Base-by-base conservation (phyloP, 2,113 vertebrate species). In the Mus musculus region DNA sequence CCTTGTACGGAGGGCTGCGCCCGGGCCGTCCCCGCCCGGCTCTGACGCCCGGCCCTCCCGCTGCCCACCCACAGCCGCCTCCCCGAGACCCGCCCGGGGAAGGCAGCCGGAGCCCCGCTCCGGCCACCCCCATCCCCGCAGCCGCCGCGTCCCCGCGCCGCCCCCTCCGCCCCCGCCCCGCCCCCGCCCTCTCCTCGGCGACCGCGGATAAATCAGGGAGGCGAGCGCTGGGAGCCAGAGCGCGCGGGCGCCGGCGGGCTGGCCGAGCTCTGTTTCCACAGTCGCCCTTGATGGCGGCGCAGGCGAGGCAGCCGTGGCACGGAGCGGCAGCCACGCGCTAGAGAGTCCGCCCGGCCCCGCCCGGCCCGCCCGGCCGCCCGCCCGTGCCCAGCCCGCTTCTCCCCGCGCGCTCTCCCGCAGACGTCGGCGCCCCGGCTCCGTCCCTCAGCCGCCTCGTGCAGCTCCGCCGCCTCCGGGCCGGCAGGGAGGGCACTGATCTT, bases 261-360 rank as follows among this genome's bases (percentile, higher is more conserved):
- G 97, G 97, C 97, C 92, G 96, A 96, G 98, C 98, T 99, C 99
- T 98, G 98, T 98, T 98, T 96, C 96, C 97, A 97, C 98, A 98
- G 98, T 99, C 98, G 98, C 98, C 95, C 98, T 97, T 98, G 99
- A 99, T 99, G 99, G 99, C 98, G 98, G 98, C 97, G 98, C 98
- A 99, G 99, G 98, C 96, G 98, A 98, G 98, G 98, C 97, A 98
- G 98, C 97, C 81, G 98, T 98, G 98, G 98, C 98, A 94, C 98
- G 16, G 98, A 98, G 97, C 98, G 96, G 97, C 90, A 73, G 2
- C 39, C 78, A 96, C 86, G 95, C 95, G 96, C 80, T 94, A 52
- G 97, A 61, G 96, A 95, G 90, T 89, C 90, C 77, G 73, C 96
- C 96, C 54, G 97, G 97, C 97, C 72, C 96, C 90, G 78, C 97